Conservation (phyloP, 2,888 invertebrate species). For the Acronicta leporina region DNA sequence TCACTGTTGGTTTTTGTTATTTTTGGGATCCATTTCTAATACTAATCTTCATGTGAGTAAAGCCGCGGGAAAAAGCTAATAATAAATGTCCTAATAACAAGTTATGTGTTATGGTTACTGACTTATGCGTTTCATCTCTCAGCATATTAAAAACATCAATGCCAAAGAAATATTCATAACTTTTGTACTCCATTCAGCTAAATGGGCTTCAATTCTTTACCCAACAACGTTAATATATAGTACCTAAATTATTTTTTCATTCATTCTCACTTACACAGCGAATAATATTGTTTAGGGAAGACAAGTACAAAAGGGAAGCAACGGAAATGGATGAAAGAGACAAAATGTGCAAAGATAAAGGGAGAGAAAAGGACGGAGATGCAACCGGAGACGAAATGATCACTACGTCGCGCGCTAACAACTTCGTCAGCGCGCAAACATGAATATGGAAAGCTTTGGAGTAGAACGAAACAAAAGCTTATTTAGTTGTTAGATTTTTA, state of each 20-base stretch:
- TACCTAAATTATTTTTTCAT: conserved; percentile 7
- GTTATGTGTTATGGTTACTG: too few relatives aligned
- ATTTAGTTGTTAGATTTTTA: conserved; percentile 3
- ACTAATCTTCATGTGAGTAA: too few relatives aligned
- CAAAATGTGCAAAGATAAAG: conserved; percentile 13
- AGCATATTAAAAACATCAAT: too few relatives aligned
- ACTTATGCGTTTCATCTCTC: too few relatives aligned
- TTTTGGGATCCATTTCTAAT: too few relatives aligned
- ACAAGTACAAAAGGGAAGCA: conserved; percentile 22
- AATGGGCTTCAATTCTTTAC: not conserved
- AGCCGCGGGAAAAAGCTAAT: too few relatives aligned
- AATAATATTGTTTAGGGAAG: conserved; percentile 17
- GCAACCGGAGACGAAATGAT: conserved; percentile 59
- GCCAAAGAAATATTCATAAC: too few relatives aligned
- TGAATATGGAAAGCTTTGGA: conserved; percentile 48
- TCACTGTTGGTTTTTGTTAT: too few relatives aligned
- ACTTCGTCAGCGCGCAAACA: conserved; percentile 59
- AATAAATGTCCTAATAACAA: too few relatives aligned
- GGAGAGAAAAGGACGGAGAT: conserved; percentile 35
- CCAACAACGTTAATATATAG: not conserved
- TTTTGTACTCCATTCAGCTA: not conserved
- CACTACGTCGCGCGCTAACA: conserved; percentile 59
- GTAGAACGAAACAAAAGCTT: conserved; percentile 17
- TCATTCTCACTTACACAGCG: conserved; percentile 19
- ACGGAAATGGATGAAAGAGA: conserved; percentile 31